Percentiles rank a stretch among this genome's conserved stretches.
Evolutionary conservation across 2,113 vertebrate genomes (phyloP).

Genomic region (Pampusana beccarii): DNA sequence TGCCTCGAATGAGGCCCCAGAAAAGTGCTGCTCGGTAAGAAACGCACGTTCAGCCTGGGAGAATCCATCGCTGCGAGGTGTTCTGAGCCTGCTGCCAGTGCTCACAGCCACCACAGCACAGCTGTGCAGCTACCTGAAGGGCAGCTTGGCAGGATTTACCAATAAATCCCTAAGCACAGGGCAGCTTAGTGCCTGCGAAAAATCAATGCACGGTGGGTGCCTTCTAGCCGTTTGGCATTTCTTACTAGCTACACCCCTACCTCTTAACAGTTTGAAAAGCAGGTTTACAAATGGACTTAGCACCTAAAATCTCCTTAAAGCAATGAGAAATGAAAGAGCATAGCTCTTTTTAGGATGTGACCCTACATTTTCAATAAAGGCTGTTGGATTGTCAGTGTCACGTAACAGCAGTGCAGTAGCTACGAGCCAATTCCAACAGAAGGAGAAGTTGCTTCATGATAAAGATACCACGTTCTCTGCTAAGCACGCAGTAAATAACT

Average conservation of each 20-base stretch:
- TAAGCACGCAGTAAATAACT: slow-evolving; percentile 15
- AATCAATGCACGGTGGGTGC: not conserved
- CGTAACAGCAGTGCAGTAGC: not conserved
- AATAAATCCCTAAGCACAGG: not conserved
- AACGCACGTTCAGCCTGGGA: not conserved
- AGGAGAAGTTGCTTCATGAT: not conserved
- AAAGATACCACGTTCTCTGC: not conserved
- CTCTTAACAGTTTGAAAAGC: not conserved
- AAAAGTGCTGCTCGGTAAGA: not conserved
- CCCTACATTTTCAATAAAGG: not conserved
- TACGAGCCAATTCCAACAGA: not conserved
- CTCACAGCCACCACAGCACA: not conserved
- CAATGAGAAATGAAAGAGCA: not conserved
- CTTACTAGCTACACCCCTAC: not conserved
- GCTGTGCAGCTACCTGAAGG: not conserved
- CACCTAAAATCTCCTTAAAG: not conserved
- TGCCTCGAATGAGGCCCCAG: not conserved
- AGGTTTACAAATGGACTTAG: not conserved
- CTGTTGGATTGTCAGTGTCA: not conserved
- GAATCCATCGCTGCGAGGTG: not conserved
- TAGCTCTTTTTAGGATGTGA: not conserved
- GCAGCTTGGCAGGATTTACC: not conserved
- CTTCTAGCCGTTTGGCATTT: not conserved
- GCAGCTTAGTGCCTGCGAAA: not conserved
- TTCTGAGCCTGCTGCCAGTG: not conserved